Evolutionary conservation across 2,888 invertebrate genomes (phyloP).

Genomic region (Drosophila testacea): DNA sequence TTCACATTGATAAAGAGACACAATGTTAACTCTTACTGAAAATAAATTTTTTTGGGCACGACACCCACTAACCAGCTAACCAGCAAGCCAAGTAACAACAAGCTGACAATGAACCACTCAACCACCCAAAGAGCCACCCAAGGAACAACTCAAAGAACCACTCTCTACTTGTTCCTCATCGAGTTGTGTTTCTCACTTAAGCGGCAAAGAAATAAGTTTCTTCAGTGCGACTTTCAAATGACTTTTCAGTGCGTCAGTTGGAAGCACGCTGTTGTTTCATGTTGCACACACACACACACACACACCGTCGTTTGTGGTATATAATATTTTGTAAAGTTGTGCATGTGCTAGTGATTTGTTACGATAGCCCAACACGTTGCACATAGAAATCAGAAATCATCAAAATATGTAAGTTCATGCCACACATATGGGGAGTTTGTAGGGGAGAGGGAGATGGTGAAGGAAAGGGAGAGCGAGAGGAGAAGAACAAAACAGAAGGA

Average conservation of each 20-base stretch:
- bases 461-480: background rate
- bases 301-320: slow-evolving; percentile 1
- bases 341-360: slow-evolving; percentile 40
- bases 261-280: slow-evolving; percentile 33
- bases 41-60: background rate
- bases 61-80: slow-evolving; percentile 16
- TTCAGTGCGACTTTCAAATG: slow-evolving; percentile 71
- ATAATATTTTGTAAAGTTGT: slow-evolving; percentile 9
- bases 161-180: background rate
- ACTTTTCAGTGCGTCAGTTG: slow-evolving; percentile 65
- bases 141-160: background rate
- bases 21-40: background rate
- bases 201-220: slow-evolving; percentile 21
- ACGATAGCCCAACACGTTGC: slow-evolving; percentile 43
- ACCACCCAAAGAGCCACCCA: background rate
- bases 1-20: background rate
- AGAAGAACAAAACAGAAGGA: too few relatives aligned
- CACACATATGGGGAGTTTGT: background rate
- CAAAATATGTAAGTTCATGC: slow-evolving; percentile 7
- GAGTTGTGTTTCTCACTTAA: background rate
- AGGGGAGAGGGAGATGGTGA: background rate
- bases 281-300: slow-evolving; percentile 18
- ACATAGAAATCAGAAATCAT: slow-evolving; percentile 37
- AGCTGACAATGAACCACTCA: background rate
- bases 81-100: slow-evolving; percentile 14